Percentiles rank a stretch among this genome's conserved stretches.
Conservation (phyloP, 2,888 invertebrate species). For the Dolomedes plantarius region DNA sequence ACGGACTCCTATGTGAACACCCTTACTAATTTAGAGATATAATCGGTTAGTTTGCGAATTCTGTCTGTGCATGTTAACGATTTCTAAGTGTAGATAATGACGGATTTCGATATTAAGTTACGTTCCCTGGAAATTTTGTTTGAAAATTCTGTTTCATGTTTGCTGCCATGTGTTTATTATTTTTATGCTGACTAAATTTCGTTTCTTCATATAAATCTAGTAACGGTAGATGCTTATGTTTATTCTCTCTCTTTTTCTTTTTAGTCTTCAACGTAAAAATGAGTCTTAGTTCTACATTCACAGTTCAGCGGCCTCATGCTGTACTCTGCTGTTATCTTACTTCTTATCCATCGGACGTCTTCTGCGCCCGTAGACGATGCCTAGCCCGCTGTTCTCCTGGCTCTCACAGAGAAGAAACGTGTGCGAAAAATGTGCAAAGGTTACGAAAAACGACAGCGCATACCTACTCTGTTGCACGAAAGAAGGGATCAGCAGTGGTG, state of each 20-base stretch:
- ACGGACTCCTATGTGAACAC: no score
- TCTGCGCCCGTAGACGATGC: not conserved
- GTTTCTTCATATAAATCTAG: no score
- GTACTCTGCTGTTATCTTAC: not conserved
- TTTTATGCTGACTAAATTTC: no score
- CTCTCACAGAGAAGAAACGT: not conserved
- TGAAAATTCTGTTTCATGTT: no score
- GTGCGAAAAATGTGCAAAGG: not conserved
- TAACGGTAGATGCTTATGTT: not conserved
- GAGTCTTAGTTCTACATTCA: not conserved
- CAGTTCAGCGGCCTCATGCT: not conserved
- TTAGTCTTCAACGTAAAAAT: constrained; percentile 3
- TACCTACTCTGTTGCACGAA: not conserved
- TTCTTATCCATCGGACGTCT: not conserved
- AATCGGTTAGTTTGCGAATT: no score
- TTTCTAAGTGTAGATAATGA: no score
- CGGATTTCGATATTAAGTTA: no score
- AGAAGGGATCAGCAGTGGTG: not conserved
- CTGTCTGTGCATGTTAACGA: no score
- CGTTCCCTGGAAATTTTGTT: no score
- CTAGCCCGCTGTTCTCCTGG: not conserved
- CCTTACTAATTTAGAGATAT: no score
- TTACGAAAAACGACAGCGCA: not conserved
- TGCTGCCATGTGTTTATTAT: no score
- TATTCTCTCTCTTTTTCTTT: not conserved